These are phyloP conservation scores for Eulacestoma nigropectus DNA, from an alignment of 2,113 vertebrate genomes.

Conservation along the genomic window DNA sequence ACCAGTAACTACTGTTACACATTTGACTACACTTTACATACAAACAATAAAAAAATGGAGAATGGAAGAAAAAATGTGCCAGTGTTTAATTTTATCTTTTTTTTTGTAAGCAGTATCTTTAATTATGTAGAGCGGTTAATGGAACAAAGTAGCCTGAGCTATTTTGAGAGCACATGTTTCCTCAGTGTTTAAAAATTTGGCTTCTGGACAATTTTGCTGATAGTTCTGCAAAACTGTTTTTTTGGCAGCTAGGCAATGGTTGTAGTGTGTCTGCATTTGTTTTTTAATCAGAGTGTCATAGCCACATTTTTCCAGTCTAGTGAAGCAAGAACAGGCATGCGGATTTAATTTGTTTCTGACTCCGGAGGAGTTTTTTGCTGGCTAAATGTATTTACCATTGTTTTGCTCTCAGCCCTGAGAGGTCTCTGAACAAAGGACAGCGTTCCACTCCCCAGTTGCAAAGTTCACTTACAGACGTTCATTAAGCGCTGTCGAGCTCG, in stretches of 20 bases:
- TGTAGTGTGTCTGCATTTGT: background rate
- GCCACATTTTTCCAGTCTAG: slow-evolving; percentile 26
- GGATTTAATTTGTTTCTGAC: slow-evolving; percentile 38
- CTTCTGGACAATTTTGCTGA: slow-evolving; percentile 31
- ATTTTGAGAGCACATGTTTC: slow-evolving; percentile 1
- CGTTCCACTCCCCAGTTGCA: background rate
- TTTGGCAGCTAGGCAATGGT: slow-evolving; percentile 14
- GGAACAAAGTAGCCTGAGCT: background rate
- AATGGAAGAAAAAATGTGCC: background rate
- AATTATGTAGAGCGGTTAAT: background rate
- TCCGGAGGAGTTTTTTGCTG: background rate
- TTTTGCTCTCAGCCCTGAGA: background rate
- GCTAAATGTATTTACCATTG: background rate
- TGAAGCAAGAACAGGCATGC: slow-evolving; percentile 22
- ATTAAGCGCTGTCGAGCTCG: background rate
- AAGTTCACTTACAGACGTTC: background rate
- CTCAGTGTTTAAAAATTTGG: slow-evolving; percentile 23
- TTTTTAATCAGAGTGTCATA: slow-evolving; percentile 49
- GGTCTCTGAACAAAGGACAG: background rate
- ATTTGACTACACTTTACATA: background rate
- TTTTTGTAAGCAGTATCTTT: background rate
- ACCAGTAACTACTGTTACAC: rapidly evolving
- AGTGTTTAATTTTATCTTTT: background rate
- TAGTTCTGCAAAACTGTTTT: slow-evolving; percentile 19
- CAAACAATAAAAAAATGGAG: background rate